A percentile compares a stretch with the other conserved stretches of the same genome.
Conservation (phyloP, 2,797 vertebrate species). For the Semotilus atromaculatus region DNA sequence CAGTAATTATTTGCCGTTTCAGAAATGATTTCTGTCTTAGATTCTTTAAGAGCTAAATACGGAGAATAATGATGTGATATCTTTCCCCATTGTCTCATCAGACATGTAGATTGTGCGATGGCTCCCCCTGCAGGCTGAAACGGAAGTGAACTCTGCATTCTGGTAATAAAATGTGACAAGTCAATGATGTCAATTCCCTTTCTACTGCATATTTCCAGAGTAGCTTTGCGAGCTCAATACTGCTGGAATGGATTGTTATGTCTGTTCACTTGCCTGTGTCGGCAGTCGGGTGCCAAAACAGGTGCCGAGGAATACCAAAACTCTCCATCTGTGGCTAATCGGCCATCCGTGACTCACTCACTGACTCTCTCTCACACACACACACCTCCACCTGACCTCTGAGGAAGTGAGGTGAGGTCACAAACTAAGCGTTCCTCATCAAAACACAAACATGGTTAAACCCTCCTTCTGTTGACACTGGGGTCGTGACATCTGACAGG, state of each 20-base stretch:
- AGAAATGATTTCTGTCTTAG: background rate
- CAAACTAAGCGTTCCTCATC: background rate
- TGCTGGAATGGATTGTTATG: constrained; percentile 23
- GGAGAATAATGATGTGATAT: background rate
- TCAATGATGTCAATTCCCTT: constrained; percentile 52
- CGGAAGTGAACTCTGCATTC: background rate
- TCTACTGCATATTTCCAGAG: constrained; percentile 42
- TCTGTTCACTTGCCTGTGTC: background rate
- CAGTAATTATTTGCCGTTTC: background rate
- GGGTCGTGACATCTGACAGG: background rate
- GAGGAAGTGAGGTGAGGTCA: background rate
- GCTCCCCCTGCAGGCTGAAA: constrained; percentile 70
- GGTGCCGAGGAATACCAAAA: constrained; percentile 18
- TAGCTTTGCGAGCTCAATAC: background rate
- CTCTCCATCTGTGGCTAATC: constrained; percentile 3
- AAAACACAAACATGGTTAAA: constrained; percentile 13
- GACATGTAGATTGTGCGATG: constrained; percentile 54
- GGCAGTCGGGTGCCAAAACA: background rate
- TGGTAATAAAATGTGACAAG: constrained; percentile 9
- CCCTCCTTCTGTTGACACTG: background rate
- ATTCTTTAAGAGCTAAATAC: background rate
- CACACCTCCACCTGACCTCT: background rate
- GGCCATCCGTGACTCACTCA: background rate
- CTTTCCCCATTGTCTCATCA: background rate
- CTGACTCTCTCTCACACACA: background rate